Evolutionary conservation across 2,797 vertebrate species (phyloP).

Genomic region (Thunnus albacares): DNA sequence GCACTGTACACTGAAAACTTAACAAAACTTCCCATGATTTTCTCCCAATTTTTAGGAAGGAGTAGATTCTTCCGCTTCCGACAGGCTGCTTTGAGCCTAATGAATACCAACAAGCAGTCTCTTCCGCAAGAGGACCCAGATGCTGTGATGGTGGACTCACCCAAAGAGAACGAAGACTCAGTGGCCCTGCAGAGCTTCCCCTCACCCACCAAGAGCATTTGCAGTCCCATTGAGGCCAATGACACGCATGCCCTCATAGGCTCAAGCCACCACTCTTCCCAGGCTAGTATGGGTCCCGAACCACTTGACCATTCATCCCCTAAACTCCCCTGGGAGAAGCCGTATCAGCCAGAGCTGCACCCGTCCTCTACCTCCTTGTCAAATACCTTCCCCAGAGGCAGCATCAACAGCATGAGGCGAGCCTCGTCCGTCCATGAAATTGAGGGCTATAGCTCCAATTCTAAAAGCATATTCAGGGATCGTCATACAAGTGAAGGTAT

Average conservation of each 20-base stretch:
- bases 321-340: slow-evolving; percentile 92
- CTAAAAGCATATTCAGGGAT: slow-evolving; percentile 93
- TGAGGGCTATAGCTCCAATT: slow-evolving; percentile 92
- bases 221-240: slow-evolving; percentile 93
- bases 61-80: slow-evolving; percentile 95
- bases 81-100: slow-evolving; percentile 92
- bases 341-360: slow-evolving; percentile 90
- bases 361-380: slow-evolving; percentile 91
- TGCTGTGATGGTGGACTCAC: slow-evolving; percentile 93
- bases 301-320: slow-evolving; percentile 96
- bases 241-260: slow-evolving; percentile 95
- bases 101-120: slow-evolving; percentile 95
- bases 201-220: slow-evolving; percentile 94
- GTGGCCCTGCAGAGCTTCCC: slow-evolving; percentile 94
- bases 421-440: slow-evolving; percentile 98
- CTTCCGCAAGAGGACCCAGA: slow-evolving; percentile 98
- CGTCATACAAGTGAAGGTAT: slow-evolving; percentile 95
- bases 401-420: slow-evolving; percentile 93
- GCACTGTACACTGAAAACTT: neutral
- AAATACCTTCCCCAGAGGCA: slow-evolving; percentile 93
- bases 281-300: slow-evolving; percentile 90
- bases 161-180: slow-evolving; percentile 91
- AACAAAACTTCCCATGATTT: neutral
- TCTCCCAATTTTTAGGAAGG: slow-evolving; percentile 72
- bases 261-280: slow-evolving; percentile 91